Conservation (phyloP, 2,888 invertebrate genomes). For the Hydrotaea diabolus region DNA sequence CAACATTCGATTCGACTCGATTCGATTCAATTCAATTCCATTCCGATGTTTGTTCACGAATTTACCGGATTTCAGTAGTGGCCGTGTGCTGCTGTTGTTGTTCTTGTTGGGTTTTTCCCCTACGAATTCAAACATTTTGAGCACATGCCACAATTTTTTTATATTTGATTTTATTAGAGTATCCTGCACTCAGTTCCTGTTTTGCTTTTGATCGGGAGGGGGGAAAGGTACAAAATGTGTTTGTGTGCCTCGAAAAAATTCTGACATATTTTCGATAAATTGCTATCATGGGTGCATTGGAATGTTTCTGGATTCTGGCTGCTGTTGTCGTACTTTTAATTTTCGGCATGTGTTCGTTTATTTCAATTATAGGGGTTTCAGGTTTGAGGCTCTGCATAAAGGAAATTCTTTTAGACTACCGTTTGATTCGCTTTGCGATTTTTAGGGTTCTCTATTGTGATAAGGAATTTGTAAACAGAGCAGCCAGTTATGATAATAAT, state of each 20-base stretch:
- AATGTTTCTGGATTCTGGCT: neutral
- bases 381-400: neutral
- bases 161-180: conserved; percentile 59
- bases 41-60: conserved; percentile 28
- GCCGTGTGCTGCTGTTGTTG: neutral
- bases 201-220: neutral
- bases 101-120: no score
- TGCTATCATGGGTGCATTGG: neutral
- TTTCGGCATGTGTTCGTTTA: conserved; percentile 2
- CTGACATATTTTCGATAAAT: conserved; percentile 12
- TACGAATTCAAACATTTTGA: conserved; percentile 31
- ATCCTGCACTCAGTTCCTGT: conserved; percentile 15
- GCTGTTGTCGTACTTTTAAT: neutral
- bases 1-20: conserved; percentile 33
- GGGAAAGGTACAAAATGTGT: neutral
- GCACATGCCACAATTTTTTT: conserved; percentile 67
- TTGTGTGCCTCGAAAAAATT: neutral
- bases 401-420: conserved; percentile 10
- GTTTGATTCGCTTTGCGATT: neutral
- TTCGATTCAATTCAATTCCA: conserved; percentile 17
- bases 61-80: conserved; percentile 26
- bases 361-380: neutral
- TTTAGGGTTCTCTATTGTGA: no score
- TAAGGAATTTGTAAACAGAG: no score
- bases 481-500: no score